phyloP scores from a whole-genome alignment of 1,140 invertebrate genomes.

The Plutomurus gul region DNA sequence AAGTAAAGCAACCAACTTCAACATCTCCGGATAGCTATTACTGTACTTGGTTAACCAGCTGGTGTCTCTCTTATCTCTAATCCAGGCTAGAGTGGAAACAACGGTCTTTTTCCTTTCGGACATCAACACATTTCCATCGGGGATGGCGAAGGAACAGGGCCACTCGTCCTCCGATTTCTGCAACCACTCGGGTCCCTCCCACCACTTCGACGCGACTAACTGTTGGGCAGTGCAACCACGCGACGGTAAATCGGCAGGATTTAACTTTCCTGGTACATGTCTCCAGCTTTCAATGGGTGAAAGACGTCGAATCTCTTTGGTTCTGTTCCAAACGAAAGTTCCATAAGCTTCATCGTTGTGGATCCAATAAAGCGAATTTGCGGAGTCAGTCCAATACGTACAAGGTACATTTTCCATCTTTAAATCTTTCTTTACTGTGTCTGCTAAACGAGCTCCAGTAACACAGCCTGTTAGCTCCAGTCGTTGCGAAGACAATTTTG shows the following conservation, averaged over 20 bases:
- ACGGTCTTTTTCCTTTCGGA: not conserved
- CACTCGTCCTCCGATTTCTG: conserved; percentile 3
- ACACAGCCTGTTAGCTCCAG: not conserved
- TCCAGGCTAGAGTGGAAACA: not conserved
- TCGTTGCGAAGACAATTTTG: not conserved
- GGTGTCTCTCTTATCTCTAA: not conserved
- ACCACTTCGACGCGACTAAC: conserved; percentile 14
- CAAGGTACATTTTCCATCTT: not conserved
- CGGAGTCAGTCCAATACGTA: conserved; percentile 55
- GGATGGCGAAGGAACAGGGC: not conserved
- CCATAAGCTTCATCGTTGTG: conserved; percentile 44
- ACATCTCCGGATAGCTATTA: not conserved
- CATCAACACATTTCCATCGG: not conserved
- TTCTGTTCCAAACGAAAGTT: conserved; percentile 51
- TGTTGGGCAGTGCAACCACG: not conserved
- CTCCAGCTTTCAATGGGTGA: not conserved
- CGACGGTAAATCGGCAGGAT: too few relatives aligned
- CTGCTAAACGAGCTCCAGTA: not conserved
- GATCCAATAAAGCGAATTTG: conserved; percentile 55
- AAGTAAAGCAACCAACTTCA: not conserved
- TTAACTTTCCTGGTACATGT: conserved; percentile 17
- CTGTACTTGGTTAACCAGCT: not conserved
- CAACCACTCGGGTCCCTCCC: too few relatives aligned
- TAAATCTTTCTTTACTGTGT: not conserved
- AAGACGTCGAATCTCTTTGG: conserved; percentile 45